phyloP scores from a whole-genome alignment of 1,140 invertebrate genomes.

The Drosophila watanabei region DNA sequence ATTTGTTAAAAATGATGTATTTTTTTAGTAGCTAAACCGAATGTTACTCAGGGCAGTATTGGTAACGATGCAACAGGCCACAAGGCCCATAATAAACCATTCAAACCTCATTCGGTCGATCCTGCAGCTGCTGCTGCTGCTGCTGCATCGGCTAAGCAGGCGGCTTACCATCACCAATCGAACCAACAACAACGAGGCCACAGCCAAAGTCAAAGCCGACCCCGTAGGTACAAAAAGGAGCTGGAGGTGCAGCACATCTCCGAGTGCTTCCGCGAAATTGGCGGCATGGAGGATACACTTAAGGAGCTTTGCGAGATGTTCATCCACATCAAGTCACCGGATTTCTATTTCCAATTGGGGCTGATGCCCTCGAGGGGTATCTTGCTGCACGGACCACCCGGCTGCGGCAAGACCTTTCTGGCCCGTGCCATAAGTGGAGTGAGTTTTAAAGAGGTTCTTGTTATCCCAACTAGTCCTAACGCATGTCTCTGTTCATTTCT shows the following conservation, averaged over 20 bases:
- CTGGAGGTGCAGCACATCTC: conserved; percentile 68
- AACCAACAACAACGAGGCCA: not conserved
- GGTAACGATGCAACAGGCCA: not conserved
- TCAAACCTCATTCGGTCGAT: not conserved
- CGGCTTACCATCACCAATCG: not conserved
- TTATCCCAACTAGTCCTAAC: not conserved
- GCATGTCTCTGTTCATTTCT: not conserved
- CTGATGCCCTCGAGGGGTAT: conserved; percentile 92
- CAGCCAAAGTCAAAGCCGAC: conserved; percentile 2
- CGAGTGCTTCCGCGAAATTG: conserved; percentile 89
- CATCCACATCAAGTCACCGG: conserved; percentile 93
- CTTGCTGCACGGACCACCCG: conserved; percentile 86
- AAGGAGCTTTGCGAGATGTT: conserved; percentile 93
- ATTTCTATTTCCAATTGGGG: conserved; percentile 92
- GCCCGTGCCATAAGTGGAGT: conserved; percentile 97
- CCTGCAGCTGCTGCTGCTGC: not conserved
- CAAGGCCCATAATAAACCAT: not conserved
- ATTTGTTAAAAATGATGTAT: not conserved
- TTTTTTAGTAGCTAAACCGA: conserved; percentile 46
- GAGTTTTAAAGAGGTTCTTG: conserved; percentile 72
- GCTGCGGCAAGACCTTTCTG: conserved; percentile 87
- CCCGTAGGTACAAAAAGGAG: conserved; percentile 80
- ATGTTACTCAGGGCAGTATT: not conserved
- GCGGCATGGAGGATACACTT: conserved; percentile 90
- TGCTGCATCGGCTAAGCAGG: not conserved